Evolutionary conservation across 2,888 invertebrate species (phyloP).

Genomic region (Caenorhabditis wallacei): DNA sequence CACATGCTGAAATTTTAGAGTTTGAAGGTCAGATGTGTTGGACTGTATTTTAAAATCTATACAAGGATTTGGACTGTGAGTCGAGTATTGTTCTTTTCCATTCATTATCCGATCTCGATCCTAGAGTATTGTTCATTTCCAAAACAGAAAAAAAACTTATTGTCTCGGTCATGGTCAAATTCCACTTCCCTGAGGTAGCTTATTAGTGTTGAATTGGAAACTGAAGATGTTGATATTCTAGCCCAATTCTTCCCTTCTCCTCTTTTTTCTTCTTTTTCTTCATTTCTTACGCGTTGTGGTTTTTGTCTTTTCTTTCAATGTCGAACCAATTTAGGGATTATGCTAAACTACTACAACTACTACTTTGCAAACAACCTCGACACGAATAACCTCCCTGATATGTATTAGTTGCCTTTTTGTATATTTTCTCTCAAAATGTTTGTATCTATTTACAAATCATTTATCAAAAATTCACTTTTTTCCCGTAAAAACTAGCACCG

Average conservation of each 20-base stretch:
- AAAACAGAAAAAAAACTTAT: too few relatives aligned
- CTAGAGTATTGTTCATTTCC: too few relatives aligned
- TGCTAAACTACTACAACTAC: conserved; percentile 53
- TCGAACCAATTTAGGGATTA: conserved; percentile 67
- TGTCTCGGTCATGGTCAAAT: conserved; percentile 51
- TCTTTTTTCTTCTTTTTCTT: background rate
- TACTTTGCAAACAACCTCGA: conserved; percentile 54
- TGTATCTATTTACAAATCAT: conserved; percentile 41
- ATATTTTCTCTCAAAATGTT: conserved; percentile 1
- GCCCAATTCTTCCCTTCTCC: conserved; percentile 10
- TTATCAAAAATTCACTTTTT: conserved; percentile 59
- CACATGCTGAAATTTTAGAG: conserved; percentile 69
- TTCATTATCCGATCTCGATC: too few relatives aligned
- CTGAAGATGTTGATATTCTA: conserved; percentile 46
- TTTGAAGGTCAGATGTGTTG: too few relatives aligned
- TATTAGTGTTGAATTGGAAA: too few relatives aligned
- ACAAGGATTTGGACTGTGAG: too few relatives aligned
- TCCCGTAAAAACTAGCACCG: conserved; percentile 34
- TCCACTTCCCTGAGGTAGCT: conserved; percentile 35
- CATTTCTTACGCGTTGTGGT: conserved; percentile 32
- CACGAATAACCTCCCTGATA: conserved; percentile 49
- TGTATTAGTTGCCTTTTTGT: conserved; percentile 13
- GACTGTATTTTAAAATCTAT: too few relatives aligned
- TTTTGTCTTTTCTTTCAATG: conserved; percentile 55
- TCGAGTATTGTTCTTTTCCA: too few relatives aligned